Evolutionary conservation across 2,113 vertebrate genomes (phyloP).

Genomic region (Lampris incognitus): DNA sequence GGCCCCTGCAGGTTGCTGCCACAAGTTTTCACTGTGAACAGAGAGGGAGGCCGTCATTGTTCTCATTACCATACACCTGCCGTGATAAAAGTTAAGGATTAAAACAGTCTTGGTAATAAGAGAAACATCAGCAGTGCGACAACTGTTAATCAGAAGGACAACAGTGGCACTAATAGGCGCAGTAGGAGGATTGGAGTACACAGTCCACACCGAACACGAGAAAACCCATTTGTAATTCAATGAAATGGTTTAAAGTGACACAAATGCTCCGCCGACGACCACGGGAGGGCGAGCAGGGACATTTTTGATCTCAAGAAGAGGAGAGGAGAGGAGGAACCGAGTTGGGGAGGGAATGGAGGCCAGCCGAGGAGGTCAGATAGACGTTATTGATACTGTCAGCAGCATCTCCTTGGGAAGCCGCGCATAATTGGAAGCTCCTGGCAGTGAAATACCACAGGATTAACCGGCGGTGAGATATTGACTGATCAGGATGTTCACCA

Average conservation of each 20-base stretch:
- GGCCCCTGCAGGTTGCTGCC: constrained; percentile 86
- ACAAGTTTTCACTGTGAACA: constrained; percentile 83
- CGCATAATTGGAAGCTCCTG: constrained; percentile 75
- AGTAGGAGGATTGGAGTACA: constrained; percentile 2
- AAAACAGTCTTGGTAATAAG: too few relatives aligned
- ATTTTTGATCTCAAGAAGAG: too few relatives aligned
- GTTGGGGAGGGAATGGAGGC: constrained; percentile 32
- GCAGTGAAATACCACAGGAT: constrained; percentile 77
- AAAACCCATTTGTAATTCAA: too few relatives aligned
- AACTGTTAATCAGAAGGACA: background rate
- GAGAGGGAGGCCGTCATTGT: constrained; percentile 19
- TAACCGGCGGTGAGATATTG: constrained; percentile 59
- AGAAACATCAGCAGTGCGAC: too few relatives aligned
- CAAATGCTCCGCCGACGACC: too few relatives aligned
- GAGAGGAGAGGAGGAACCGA: constrained; percentile 9
- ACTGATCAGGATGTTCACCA: constrained; percentile 59
- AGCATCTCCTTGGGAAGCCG: constrained; percentile 59
- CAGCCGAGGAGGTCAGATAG: constrained; percentile 59
- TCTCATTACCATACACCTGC: constrained; percentile 1
- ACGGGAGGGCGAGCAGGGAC: too few relatives aligned
- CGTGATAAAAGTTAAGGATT: too few relatives aligned
- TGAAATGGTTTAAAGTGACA: too few relatives aligned
- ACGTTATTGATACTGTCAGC: constrained; percentile 73
- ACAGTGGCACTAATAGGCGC: constrained; percentile 16
- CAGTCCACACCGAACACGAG: too few relatives aligned